A percentile compares a stretch with the other conserved stretches of the same genome.
Conservation (phyloP, 2,113 vertebrate genomes). For the Falcunculus frontatus region DNA sequence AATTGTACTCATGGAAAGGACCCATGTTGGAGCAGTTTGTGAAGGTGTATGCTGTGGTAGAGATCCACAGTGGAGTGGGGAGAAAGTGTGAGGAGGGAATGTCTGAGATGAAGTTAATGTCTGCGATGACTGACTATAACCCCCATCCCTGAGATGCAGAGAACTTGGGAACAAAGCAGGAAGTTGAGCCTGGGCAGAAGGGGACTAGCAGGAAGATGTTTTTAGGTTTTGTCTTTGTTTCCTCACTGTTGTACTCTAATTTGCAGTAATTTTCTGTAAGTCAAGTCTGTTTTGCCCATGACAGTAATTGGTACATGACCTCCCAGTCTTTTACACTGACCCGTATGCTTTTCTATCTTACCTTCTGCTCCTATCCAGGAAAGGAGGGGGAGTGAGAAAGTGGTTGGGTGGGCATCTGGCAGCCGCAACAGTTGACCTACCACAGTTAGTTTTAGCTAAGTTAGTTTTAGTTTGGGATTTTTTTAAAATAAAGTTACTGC, state of each 20-base stretch:
- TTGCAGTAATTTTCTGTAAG: not conserved
- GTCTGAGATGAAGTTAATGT: not conserved
- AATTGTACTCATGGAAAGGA: not conserved
- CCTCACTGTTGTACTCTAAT: not conserved
- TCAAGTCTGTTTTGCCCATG: not conserved
- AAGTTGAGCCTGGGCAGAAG: not conserved
- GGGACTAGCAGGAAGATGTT: accelerated
- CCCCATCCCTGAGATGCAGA: accelerated
- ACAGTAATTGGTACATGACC: not conserved
- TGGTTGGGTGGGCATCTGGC: not conserved
- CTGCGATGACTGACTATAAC: not conserved
- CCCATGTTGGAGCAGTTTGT: not conserved
- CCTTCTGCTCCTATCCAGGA: not conserved
- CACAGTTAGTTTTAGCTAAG: not conserved
- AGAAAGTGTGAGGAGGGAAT: not conserved
- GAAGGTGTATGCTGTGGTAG: not conserved
- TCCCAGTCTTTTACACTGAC: not conserved
- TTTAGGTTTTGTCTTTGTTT: not conserved
- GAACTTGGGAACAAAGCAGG: not conserved
- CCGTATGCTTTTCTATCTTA: not conserved
- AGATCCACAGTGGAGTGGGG: accelerated
- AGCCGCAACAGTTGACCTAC: not conserved
- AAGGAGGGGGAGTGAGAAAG: not conserved
- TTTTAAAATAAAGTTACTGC: not conserved
- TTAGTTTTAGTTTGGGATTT: not conserved